Evolutionary conservation across 2,797 vertebrate genomes (phyloP).

Genomic region (Cyclopterus lumpus): DNA sequence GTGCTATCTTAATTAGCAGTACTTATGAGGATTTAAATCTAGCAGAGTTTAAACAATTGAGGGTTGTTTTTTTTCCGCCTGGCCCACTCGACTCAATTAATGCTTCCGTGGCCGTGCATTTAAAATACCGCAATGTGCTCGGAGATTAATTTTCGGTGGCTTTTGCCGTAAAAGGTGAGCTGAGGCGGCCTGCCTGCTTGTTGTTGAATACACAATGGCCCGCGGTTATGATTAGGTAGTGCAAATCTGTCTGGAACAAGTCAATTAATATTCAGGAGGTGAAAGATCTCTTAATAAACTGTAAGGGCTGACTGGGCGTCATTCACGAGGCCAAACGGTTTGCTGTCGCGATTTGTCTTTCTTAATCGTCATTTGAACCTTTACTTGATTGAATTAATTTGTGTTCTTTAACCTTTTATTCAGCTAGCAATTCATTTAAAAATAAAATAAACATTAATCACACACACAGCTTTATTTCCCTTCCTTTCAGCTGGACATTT

Average conservation of each 20-base stretch:
- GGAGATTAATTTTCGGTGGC: constrained; percentile 64
- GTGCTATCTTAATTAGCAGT: constrained; percentile 83
- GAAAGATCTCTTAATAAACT: constrained; percentile 56
- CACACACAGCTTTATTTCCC: neutral
- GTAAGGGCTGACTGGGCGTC: constrained; percentile 31
- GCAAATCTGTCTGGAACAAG: constrained; percentile 53
- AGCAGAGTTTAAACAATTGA: constrained; percentile 74
- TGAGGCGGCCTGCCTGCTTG: constrained; percentile 45
- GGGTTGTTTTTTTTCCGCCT: constrained; percentile 69
- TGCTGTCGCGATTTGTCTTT: constrained; percentile 31
- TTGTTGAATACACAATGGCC: constrained; percentile 66
- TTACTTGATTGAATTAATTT: constrained; percentile 33
- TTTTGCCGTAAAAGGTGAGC: constrained; percentile 73
- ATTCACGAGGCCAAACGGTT: constrained; percentile 35
- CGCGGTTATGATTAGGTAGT: constrained; percentile 57
- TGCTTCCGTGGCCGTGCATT: constrained; percentile 64
- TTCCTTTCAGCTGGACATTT: neutral
- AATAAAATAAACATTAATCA: neutral
- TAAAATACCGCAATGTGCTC: constrained; percentile 55
- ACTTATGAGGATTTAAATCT: constrained; percentile 80
- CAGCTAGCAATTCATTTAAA: neutral
- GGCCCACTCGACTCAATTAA: constrained; percentile 77
- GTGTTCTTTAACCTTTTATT: constrained; percentile 12
- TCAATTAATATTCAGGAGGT: constrained; percentile 68
- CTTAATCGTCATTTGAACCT: constrained; percentile 40